These are phyloP conservation scores for Harlomillsia oculata DNA, from an alignment of 1,140 invertebrate genomes.

Conservation along the genomic window DNA sequence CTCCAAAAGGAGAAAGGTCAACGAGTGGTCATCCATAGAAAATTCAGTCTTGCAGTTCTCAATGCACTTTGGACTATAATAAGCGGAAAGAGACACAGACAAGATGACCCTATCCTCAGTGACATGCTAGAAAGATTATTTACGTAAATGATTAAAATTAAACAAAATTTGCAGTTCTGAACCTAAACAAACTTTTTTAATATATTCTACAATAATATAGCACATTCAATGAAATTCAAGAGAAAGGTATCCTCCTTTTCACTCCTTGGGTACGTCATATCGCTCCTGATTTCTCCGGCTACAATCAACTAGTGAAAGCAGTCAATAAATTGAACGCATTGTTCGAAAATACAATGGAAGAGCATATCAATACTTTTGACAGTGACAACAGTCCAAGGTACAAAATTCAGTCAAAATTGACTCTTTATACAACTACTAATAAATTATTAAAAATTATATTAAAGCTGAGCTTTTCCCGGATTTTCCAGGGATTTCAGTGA, in stretches of 20 bases:
- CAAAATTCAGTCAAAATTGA: background rate
- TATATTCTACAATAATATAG: background rate
- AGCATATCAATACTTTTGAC: background rate
- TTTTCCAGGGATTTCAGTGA: conserved; percentile 11
- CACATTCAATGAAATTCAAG: background rate
- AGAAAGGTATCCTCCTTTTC: background rate
- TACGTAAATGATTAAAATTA: conserved; percentile 1
- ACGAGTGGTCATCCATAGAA: background rate
- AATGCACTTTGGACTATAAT: conserved; percentile 18
- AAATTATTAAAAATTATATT: conserved; percentile 4
- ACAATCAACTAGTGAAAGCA: background rate
- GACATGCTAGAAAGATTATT: background rate
- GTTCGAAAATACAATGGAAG: background rate
- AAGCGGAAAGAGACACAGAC: conserved; percentile 7
- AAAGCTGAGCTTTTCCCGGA: conserved; percentile 1
- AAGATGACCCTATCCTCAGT: conserved; percentile 13
- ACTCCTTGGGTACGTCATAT: background rate
- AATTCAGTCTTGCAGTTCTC: conserved; percentile 11
- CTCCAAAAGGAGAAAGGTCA: background rate
- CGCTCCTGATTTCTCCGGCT: background rate
- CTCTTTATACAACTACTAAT: background rate
- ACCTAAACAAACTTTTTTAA: background rate
- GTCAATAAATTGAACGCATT: background rate
- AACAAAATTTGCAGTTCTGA: background rate
- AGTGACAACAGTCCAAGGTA: background rate